phyloP scores from a whole-genome alignment of 2,888 invertebrate species.

The Euzophera pinguis region DNA sequence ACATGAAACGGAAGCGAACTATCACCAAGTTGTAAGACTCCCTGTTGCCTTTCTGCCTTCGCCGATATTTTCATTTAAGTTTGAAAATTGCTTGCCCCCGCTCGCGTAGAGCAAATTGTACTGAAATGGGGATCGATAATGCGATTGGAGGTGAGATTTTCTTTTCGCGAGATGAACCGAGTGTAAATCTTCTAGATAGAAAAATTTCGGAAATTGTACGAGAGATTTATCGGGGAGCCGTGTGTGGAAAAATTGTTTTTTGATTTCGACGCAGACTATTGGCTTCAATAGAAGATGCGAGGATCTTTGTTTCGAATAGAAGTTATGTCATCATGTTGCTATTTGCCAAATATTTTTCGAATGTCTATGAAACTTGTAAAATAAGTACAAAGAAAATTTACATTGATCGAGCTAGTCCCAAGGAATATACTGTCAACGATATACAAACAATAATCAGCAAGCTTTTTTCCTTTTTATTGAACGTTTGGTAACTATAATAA shows the following conservation, averaged over 20 bases:
- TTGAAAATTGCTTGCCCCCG: conserved; percentile 70
- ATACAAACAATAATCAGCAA: too few relatives aligned
- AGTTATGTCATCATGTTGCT: neutral
- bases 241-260: conserved; percentile 63
- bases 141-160: conserved; percentile 74
- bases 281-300: conserved; percentile 19
- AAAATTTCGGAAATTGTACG: conserved; percentile 76
- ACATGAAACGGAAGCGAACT: conserved; percentile 38
- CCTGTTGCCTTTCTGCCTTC: conserved; percentile 43
- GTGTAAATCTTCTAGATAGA: conserved; percentile 72
- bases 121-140: conserved; percentile 76
- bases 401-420: too few relatives aligned
- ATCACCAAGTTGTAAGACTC: conserved; percentile 37
- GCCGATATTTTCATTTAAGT: conserved; percentile 77
- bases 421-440: too few relatives aligned
- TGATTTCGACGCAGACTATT: conserved; percentile 34
- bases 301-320: neutral
- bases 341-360: neutral
- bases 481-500: neutral
- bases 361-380: neutral
- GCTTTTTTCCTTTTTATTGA: too few relatives aligned
- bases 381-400: too few relatives aligned
- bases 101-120: conserved; percentile 71
- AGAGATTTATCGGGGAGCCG: conserved; percentile 55
- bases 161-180: conserved; percentile 60